Conservation (phyloP, 2,797 vertebrate species). For the Aythya fuligula region DNA sequence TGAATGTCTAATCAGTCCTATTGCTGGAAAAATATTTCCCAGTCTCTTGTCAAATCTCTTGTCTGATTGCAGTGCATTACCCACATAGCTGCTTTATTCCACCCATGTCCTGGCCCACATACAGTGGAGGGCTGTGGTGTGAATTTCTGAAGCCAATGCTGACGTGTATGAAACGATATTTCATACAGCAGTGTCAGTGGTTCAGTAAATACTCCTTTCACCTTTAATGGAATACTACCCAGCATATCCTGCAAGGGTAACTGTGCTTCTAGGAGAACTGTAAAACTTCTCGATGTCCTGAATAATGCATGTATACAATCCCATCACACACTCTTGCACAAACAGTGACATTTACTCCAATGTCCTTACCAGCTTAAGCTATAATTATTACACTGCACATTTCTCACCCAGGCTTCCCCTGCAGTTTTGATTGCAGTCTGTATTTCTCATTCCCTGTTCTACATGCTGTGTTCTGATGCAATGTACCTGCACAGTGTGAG, state of each 20-base stretch:
- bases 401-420: neutral
- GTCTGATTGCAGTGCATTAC: conserved; percentile 34
- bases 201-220: neutral
- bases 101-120: neutral
- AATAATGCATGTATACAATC: neutral
- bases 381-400: neutral
- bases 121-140: neutral
- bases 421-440: neutral
- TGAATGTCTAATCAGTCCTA: conserved; percentile 63
- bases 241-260: neutral
- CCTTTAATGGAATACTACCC: neutral
- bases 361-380: neutral
- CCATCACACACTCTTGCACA: neutral
- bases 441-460: neutral
- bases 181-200: neutral
- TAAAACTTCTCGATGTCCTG: neutral
- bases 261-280: neutral
- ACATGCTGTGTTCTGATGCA: neutral
- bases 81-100: neutral
- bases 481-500: neutral
- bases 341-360: neutral
- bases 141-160: neutral
- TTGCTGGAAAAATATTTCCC: conserved; percentile 54
- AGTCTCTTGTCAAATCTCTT: conserved; percentile 22
- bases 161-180: neutral